Evolutionary conservation across 2,113 vertebrate genomes (phyloP), one percentile per base, ranked within the genome.

Genomic region (Lagopus leucura): DNA sequence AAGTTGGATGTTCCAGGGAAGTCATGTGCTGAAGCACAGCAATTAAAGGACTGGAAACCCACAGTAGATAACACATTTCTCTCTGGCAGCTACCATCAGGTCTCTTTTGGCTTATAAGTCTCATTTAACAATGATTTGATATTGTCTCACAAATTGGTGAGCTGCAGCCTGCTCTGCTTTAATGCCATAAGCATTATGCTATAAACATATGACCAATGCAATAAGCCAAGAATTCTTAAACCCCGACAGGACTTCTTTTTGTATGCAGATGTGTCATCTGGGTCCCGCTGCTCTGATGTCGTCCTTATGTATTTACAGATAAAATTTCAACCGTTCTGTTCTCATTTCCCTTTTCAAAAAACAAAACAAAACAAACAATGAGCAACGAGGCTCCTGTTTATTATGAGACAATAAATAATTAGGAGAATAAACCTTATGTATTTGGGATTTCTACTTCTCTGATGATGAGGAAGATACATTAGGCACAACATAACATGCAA

Each of bases 131-230:
- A 36, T 0, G 2, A 66, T 48, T 84, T 91, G 58, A 54, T 76
- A 18, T 3, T 55, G 40, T 91, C 84, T 81, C 2, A 1, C 89
- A 76, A 1, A 2, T 17, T 63, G 85, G 38, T 80, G 0, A 3
- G 30, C 64, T 88, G 70, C 89, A 55, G 40, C 42, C 13, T 91
- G 40, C 55, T 94, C 50, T 81, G 13, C 43, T 61, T 45, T 85
- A 81, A 24, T 66, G 45, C 27, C 1, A 0, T 65, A 70, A 70
- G 34, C 2, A 0, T 65, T 34, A 6, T 25, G 43, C 25, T 21
- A 2, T 52, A 52, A 52, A 38, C 55, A 60, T 57, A 57, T 43
- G 50, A 80, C 50, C 1, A 3, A 42, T 60, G 45, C 30, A 50
- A 43, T 43, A 75, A 65, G 50, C n/a, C 79, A 82, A 87, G 36